These are phyloP conservation scores for Hypena proboscidalis DNA, from an alignment of 2,888 invertebrate genomes.

Conservation along the genomic window DNA sequence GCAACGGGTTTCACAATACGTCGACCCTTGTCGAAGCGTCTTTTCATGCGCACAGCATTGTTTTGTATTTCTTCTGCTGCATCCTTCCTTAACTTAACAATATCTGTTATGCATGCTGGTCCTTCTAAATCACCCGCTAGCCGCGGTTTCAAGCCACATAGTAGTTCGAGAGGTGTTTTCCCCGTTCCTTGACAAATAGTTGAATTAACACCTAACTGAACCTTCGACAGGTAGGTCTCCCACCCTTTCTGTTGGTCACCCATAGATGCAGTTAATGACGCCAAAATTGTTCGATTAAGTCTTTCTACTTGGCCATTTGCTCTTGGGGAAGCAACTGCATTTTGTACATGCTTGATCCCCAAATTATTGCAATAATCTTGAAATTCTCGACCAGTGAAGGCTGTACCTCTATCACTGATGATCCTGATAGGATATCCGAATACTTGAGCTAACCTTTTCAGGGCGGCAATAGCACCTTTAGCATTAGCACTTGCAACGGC, in stretches of 20 bases:
- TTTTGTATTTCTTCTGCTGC: too few species aligned
- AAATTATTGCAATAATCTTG: conserved; percentile 33
- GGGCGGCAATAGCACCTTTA: conserved; percentile 14
- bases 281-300: conserved; percentile 4
- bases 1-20: too few species aligned
- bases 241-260: conserved; percentile 17
- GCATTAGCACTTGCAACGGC: conserved; percentile 21
- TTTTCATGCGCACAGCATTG: too few species aligned
- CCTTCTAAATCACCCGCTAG: too few species aligned
- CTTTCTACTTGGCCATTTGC: conserved; percentile 7
- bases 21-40: too few species aligned
- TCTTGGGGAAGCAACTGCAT: conserved; percentile 30
- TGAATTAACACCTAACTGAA: too few species aligned
- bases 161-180: too few species aligned
- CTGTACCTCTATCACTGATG: conserved; percentile 32
- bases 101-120: too few species aligned
- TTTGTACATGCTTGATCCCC: conserved; percentile 33
- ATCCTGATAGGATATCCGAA: conserved; percentile 35
- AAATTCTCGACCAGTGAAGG: conserved; percentile 26
- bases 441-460: conserved; percentile 31
- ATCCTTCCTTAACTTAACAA: too few species aligned
- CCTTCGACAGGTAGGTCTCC: conserved; percentile 27
- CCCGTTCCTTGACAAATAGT: too few species aligned
- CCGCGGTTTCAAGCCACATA: too few species aligned
- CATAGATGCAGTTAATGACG: neutral